Conservation (phyloP, 1,140 invertebrate species). For the Dryas iulia region DNA sequence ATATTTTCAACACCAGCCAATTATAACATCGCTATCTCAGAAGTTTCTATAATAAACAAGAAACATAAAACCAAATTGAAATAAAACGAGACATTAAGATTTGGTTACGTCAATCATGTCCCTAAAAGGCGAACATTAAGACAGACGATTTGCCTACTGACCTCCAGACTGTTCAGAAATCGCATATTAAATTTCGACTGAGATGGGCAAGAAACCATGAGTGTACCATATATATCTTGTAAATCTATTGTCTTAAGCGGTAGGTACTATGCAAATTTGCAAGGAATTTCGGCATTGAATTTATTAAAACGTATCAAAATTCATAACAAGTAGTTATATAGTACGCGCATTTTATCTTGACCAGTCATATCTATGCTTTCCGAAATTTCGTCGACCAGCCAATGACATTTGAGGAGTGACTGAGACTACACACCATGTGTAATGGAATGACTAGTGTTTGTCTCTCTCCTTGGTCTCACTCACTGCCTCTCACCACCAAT, state of each 20-base stretch:
- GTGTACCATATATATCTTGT: constrained; percentile 15
- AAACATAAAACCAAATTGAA: background rate
- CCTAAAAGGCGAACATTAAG: constrained; percentile 10
- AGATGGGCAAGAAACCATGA: constrained; percentile 8
- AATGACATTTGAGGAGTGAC: too few relatives aligned
- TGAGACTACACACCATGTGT: too few relatives aligned
- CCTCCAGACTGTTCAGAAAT: constrained; percentile 21
- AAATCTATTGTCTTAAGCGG: constrained; percentile 14
- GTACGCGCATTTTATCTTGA: too few relatives aligned
- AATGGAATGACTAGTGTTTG: too few relatives aligned
- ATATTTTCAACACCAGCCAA: too few relatives aligned
- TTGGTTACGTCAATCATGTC: background rate
- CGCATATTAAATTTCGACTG: background rate
- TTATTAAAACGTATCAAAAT: constrained; percentile 24
- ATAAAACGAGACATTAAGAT: background rate
- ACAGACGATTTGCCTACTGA: constrained; percentile 20
- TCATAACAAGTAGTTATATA: constrained; percentile 18
- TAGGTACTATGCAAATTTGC: constrained; percentile 21
- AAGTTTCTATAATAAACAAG: background rate
- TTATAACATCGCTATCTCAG: background rate
- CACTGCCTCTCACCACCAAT: too few relatives aligned
- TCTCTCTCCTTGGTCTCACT: too few relatives aligned
- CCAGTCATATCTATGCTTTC: too few relatives aligned
- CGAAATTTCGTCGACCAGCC: too few relatives aligned
- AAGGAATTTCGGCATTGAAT: constrained; percentile 23